phyloP scores from a whole-genome alignment of 2,888 invertebrate species.

The Ormyrus rosae region DNA sequence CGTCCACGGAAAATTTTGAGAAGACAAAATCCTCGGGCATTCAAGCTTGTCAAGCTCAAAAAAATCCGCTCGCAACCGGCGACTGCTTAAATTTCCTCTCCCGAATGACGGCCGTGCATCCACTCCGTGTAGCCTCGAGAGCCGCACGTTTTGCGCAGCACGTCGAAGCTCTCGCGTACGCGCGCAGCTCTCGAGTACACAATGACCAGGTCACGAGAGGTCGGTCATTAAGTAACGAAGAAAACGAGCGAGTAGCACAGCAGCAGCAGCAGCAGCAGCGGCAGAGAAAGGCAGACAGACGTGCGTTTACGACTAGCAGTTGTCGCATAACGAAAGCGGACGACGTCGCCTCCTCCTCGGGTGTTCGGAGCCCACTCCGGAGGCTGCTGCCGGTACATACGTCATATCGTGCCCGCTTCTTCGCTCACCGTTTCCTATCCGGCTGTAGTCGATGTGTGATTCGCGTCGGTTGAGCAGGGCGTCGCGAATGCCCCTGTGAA shows the following conservation, averaged over 20 bases:
- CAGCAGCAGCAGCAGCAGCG: too few relatives aligned
- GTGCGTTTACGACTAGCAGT: neutral
- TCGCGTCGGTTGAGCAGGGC: too few relatives aligned
- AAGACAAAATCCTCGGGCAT: too few relatives aligned
- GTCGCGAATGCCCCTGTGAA: neutral
- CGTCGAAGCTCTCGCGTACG: neutral
- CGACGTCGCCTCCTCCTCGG: slow-evolving; percentile 1
- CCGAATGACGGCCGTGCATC: neutral
- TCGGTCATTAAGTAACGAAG: slow-evolving; percentile 33
- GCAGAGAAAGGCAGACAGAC: too few relatives aligned
- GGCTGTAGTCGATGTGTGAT: too few relatives aligned
- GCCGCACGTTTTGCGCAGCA: neutral
- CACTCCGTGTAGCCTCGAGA: slow-evolving; percentile 35
- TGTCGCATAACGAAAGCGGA: slow-evolving; percentile 11
- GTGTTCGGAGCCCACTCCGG: neutral
- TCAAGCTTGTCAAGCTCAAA: too few relatives aligned
- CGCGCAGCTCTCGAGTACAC: slow-evolving; percentile 3
- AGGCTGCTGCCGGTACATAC: neutral
- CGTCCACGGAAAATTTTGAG: too few relatives aligned
- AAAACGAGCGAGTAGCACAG: slow-evolving; percentile 9
- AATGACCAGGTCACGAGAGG: slow-evolving; percentile 34
- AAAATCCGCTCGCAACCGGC: neutral
- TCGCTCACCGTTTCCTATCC: neutral
- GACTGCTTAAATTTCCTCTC: neutral
- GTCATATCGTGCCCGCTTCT: neutral